A percentile compares a stretch with the other conserved stretches of the same genome.
Evolutionary conservation across 2,888 invertebrate species (phyloP).

Genomic region (Pseudeuparius sepicola): DNA sequence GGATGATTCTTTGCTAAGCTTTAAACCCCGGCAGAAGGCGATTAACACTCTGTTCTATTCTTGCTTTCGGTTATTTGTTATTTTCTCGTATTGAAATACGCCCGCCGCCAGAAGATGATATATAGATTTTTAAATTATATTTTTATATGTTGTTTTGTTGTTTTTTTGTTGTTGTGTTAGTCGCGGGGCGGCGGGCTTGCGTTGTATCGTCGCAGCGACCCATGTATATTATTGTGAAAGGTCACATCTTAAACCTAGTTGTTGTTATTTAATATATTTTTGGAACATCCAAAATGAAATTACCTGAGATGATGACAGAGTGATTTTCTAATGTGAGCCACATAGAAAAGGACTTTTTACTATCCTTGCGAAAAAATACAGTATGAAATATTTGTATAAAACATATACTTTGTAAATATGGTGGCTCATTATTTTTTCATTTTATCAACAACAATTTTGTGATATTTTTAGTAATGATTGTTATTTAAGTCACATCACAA

Average conservation of each 20-base stretch:
- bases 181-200: too few species aligned
- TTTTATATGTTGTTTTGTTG: constrained; percentile 36
- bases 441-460: constrained; percentile 47
- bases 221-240: too few species aligned
- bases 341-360: constrained; percentile 31
- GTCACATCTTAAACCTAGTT: constrained; percentile 38
- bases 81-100: constrained; percentile 30
- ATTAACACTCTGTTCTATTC: constrained; percentile 28
- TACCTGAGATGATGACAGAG: constrained; percentile 38
- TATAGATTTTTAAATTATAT: constrained; percentile 29
- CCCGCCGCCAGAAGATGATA: constrained; percentile 30
- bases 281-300: constrained; percentile 35
- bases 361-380: too few species aligned
- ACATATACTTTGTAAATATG: constrained; percentile 34
- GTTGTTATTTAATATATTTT: constrained; percentile 41
- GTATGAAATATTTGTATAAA: too few species aligned
- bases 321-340: constrained; percentile 34
- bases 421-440: constrained; percentile 45
- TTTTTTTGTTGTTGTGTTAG: too few species aligned
- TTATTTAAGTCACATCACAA: constrained; percentile 46
- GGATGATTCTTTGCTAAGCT: constrained; percentile 27
- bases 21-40: constrained; percentile 33
- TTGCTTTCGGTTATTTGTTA: constrained; percentile 30
- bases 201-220: too few species aligned
- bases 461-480: constrained; percentile 48